A percentile compares a stretch with the other conserved stretches of the same genome.
phyloP scores from a whole-genome alignment of 2,113 vertebrate species.

The Gallinago jamesoni region DNA sequence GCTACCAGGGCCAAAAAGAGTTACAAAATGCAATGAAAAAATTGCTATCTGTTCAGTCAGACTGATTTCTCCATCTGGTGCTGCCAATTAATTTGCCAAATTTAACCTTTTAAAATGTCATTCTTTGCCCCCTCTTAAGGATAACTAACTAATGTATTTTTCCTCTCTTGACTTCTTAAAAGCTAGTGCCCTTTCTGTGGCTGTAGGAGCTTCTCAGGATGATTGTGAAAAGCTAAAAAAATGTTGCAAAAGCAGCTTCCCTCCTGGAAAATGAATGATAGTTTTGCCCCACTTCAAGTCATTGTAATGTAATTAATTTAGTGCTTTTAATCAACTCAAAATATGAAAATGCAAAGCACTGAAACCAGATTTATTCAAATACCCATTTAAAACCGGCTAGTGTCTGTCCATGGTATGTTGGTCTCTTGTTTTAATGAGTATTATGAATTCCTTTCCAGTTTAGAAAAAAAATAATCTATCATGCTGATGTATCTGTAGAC shows the following conservation, averaged over 20 bases:
- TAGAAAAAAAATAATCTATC: not conserved
- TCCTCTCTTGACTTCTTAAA: not conserved
- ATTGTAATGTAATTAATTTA: not conserved
- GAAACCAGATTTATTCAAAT: not conserved
- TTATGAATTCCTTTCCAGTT: not conserved
- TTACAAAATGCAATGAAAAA: not conserved
- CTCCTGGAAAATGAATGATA: not conserved
- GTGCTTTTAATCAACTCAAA: conserved; percentile 15
- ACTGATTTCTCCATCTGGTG: conserved; percentile 57
- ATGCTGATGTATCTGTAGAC: not conserved
- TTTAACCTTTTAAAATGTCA: conserved; percentile 74
- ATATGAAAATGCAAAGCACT: not conserved
- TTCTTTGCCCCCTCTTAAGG: conserved; percentile 32
- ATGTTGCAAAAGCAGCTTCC: not conserved
- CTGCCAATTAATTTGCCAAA: conserved; percentile 70
- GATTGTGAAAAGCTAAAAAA: not conserved
- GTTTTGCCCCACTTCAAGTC: not conserved
- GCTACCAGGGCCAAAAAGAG: not conserved
- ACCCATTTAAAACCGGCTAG: not conserved
- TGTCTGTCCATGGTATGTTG: not conserved
- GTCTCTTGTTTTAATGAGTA: not conserved
- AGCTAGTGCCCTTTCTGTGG: not conserved
- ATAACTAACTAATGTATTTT: conserved; percentile 46
- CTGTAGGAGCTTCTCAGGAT: not conserved
- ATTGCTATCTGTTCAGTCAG: not conserved